Base-by-base conservation (phyloP, 2,888 invertebrate genomes). In the Nebria brevicollis region DNA sequence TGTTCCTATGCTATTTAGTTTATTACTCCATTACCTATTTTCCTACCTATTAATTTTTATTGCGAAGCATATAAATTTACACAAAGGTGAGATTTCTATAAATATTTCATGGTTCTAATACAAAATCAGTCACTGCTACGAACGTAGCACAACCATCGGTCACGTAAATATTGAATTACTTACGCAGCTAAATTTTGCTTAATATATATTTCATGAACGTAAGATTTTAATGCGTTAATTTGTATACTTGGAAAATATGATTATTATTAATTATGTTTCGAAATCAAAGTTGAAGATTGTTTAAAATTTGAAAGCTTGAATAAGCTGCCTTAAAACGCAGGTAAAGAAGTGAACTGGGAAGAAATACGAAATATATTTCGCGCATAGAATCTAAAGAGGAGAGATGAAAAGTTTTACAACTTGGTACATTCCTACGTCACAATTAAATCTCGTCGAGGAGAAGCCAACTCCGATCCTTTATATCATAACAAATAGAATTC, bases 401-500 rank as follows among this genome's bases (percentile, higher is more conserved):
- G 25, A 42, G 74, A 20, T 41, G 66, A 75, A 80, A 75, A 20
- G 66, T 80, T 80, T 26, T 43, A 72, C 72, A 78, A 43, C 13
- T 54, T 77, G 73, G 74, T 70, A 80, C 75, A 80, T 80, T 80
- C 80, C 75, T 80, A 66, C 65, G 80, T 80, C 65, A 80, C 80
- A 80, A 80, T 80, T 80, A 80, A 80, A 80, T 75, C 80, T 74
- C 75, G 41, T 73, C 77, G 41, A 20, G 13, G 6, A n/a, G 15
- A 11, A 13, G 15, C 15, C 15, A 73, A 8, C 15, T 10, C 25
- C 75, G 80, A 80, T 72, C 81, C 81, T 77, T 81, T 73, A 54
- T 76, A 81, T 81, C 75, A 81, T 81, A 81, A 81, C 81, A 81
- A 81, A 76, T 81, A 81, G 81, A 81, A 81, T 81, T 77, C 81